These are phyloP conservation scores for Idaea straminata DNA, from an alignment of 2,888 invertebrate genomes.

Conservation along the genomic window DNA sequence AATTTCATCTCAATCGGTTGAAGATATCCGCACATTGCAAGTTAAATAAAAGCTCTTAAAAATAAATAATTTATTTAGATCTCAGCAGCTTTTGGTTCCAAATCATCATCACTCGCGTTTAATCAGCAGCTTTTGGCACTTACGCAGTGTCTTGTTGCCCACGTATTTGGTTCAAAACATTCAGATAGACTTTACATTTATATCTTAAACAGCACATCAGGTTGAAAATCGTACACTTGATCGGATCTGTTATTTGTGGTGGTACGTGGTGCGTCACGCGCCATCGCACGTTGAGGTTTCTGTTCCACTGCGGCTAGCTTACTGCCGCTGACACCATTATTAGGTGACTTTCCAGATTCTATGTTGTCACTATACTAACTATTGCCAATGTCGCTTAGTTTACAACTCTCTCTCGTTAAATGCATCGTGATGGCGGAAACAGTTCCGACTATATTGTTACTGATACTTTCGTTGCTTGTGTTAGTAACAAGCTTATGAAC, in stretches of 20 bases:
- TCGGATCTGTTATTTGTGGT: constrained; percentile 43
- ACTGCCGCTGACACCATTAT: constrained; percentile 49
- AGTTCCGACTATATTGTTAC: not conserved
- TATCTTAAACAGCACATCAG: not conserved
- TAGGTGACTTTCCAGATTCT: constrained; percentile 24
- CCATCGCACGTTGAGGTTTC: constrained; percentile 64
- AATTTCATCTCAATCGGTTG: no score
- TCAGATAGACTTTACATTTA: not conserved
- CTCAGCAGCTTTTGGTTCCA: no score
- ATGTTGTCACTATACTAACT: constrained; percentile 10
- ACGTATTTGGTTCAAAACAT: not conserved
- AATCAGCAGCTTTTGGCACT: not conserved
- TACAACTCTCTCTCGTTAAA: constrained; percentile 9
- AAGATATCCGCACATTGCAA: no score
- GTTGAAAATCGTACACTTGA: constrained; percentile 21
- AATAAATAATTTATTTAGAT: no score
- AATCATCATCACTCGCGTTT: no score
- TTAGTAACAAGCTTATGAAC: not conserved
- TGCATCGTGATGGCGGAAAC: not conserved
- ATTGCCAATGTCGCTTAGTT: constrained; percentile 10
- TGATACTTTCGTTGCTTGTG: not conserved
- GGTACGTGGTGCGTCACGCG: constrained; percentile 56
- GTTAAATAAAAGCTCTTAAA: no score
- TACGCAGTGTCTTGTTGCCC: not conserved
- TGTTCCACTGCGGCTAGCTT: constrained; percentile 45